These are phyloP conservation scores for Myzus persicae DNA, from an alignment of 1,140 invertebrate species.

Conservation along the genomic window DNA sequence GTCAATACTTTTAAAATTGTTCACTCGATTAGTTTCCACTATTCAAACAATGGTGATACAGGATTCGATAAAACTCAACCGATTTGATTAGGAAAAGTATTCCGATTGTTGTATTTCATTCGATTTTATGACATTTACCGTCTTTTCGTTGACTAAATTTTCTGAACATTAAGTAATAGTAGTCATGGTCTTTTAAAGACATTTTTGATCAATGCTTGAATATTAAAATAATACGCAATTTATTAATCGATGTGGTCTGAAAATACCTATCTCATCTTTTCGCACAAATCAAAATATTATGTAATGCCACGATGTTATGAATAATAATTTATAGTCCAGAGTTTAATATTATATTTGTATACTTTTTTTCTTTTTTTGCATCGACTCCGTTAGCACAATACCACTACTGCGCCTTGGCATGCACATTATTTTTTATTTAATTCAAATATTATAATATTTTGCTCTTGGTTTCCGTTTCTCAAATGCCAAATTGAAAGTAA, in stretches of 20 bases:
- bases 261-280: background rate
- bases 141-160: background rate
- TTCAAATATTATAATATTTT: background rate
- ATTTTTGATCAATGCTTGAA: background rate
- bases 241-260: background rate
- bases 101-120: background rate
- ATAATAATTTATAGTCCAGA: background rate
- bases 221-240: background rate
- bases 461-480: background rate
- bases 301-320: background rate
- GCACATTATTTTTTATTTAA: slow-evolving; percentile 10
- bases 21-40: background rate
- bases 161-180: background rate
- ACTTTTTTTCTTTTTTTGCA: background rate
- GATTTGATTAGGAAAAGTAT: background rate
- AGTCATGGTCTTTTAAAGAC: background rate
- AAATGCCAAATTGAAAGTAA: slow-evolving; percentile 9
- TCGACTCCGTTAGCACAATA: background rate
- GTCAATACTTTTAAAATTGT: background rate
- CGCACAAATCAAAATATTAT: background rate
- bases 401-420: background rate
- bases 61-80: background rate
- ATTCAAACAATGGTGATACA: background rate
- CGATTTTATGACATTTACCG: background rate
- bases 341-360: background rate